Conservation (phyloP, 2,797 vertebrate species). For the Takifugu ocellatus region DNA sequence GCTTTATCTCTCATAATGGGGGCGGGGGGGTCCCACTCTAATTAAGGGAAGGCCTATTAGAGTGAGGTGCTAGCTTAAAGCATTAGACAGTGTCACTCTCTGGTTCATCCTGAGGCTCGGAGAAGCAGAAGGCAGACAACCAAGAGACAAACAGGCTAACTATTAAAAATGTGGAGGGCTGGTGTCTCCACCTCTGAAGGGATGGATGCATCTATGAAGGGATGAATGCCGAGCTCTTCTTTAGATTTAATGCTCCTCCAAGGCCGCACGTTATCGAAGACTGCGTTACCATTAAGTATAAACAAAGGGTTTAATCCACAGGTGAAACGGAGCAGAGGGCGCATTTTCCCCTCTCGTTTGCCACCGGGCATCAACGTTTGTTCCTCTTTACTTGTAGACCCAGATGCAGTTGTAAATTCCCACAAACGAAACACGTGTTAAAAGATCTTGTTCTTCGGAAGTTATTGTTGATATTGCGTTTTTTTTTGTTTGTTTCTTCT, state of each 20-base stretch:
- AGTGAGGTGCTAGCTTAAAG: conserved; percentile 52
- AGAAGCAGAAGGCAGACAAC: conserved; percentile 29
- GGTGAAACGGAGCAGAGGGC: conserved; percentile 19
- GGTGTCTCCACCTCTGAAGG: conserved; percentile 16
- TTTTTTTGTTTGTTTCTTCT: too few species aligned
- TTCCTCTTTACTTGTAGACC: conserved; percentile 1
- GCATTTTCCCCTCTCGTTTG: conserved; percentile 3
- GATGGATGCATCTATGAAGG: conserved; percentile 38
- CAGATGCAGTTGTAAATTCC: too few species aligned
- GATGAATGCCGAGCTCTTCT: conserved; percentile 14
- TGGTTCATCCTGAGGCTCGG: conserved; percentile 49
- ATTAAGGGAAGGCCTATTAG: conserved; percentile 63
- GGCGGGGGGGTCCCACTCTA: conserved; percentile 56
- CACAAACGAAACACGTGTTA: not conserved
- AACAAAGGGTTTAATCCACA: conserved; percentile 26
- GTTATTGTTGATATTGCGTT: not conserved
- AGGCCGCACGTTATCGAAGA: conserved; percentile 38
- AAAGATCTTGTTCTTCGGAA: not conserved
- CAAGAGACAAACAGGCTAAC: conserved; percentile 16
- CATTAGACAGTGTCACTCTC: conserved; percentile 58
- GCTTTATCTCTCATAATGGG: conserved; percentile 47
- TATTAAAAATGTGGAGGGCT: conserved; percentile 42
- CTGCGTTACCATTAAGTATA: conserved; percentile 25
- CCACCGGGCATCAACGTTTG: conserved; percentile 1
- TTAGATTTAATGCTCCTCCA: conserved; percentile 40